Conservation (phyloP, 2,797 vertebrate genomes). For the Limosa lapponica region DNA sequence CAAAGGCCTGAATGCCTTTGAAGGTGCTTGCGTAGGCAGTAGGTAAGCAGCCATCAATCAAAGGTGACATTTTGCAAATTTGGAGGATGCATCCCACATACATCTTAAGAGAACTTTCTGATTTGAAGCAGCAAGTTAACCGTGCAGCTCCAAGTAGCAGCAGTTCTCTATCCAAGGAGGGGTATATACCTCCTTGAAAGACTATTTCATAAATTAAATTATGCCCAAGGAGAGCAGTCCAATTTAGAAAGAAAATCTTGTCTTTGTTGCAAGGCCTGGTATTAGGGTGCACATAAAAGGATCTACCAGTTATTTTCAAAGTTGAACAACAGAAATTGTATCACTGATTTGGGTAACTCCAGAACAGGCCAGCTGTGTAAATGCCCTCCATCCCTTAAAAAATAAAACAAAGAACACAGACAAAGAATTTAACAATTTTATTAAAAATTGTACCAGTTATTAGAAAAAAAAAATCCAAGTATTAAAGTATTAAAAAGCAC, state of each 20-base stretch:
- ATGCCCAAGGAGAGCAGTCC: constrained; percentile 16
- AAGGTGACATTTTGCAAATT: not conserved
- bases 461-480: constrained; percentile 64
- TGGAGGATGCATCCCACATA: not conserved
- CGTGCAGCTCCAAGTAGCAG: not conserved
- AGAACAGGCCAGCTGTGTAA: not conserved
- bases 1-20: not conserved
- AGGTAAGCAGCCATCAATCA: not conserved
- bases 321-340: not conserved
- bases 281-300: not conserved
- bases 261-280: not conserved
- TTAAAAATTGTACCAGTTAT: constrained; percentile 83
- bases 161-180: not conserved
- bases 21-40: not conserved
- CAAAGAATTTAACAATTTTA: constrained; percentile 79
- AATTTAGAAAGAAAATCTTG: constrained; percentile 45
- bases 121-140: not conserved
- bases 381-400: not conserved
- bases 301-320: not conserved
- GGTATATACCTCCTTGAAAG: not conserved
- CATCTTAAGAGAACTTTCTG: not conserved
- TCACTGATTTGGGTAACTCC: not conserved
- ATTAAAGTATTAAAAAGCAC: constrained; percentile 76
- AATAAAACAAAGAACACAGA: constrained; percentile 26
- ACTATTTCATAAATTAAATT: not conserved